phyloP scores from a whole-genome alignment of 2,888 invertebrate genomes.

The Cantharis rufa region DNA sequence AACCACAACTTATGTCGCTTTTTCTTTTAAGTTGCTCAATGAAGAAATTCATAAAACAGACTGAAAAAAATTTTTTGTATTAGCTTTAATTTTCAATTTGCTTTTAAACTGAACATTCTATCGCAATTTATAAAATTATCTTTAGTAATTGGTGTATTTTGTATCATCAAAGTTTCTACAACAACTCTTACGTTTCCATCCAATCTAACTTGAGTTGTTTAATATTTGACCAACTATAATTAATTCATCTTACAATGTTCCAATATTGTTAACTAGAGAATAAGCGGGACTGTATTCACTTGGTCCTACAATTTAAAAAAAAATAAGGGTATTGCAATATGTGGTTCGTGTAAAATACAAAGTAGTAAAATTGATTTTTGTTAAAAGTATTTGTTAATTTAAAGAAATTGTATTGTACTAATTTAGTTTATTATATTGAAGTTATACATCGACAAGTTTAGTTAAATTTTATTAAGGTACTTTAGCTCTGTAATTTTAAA shows the following conservation, averaged over 20 bases:
- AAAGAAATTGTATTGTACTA: neutral
- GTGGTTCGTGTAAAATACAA: neutral
- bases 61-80: neutral
- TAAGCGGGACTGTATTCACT: neutral
- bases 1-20: neutral
- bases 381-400: neutral
- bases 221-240: neutral
- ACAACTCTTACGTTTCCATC: neutral
- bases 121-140: neutral
- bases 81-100: neutral
- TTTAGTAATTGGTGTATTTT: neutral
- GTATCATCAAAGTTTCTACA: neutral
- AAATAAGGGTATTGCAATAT: neutral
- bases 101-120: neutral
- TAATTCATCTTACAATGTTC: neutral
- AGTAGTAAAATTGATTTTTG: neutral
- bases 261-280: neutral
- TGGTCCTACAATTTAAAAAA: neutral
- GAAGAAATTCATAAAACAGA: neutral
- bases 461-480: neutral
- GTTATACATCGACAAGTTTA: neutral
- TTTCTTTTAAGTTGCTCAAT: neutral
- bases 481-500: neutral
- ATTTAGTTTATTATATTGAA: neutral
- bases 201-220: neutral